Evolutionary conservation across 2,888 invertebrate species (phyloP).

Genomic region (Nymphalis polychloros): DNA sequence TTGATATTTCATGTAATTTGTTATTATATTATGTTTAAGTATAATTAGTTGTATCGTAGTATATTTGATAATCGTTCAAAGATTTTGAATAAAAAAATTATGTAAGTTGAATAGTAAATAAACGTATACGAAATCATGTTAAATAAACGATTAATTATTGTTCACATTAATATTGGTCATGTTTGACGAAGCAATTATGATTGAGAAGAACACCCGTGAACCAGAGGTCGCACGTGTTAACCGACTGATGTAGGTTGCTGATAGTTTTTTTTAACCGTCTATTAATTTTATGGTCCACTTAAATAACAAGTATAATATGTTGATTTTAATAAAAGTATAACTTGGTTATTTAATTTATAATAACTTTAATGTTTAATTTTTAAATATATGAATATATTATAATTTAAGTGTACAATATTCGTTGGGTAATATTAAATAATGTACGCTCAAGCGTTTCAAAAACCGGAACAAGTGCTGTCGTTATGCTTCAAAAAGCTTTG

Average conservation of each 20-base stretch:
- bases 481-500: slow-evolving; percentile 18
- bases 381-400: too few relatives aligned
- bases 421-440: too few relatives aligned
- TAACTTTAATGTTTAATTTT: too few relatives aligned
- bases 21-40: too few relatives aligned
- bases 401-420: too few relatives aligned
- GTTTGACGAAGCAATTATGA: slow-evolving; percentile 61
- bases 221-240: slow-evolving; percentile 59
- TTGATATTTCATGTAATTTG: too few relatives aligned
- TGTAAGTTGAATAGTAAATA: neutral
- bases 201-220: slow-evolving; percentile 58
- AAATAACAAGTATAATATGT: neutral
- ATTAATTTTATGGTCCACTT: neutral
- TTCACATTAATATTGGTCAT: slow-evolving; percentile 45
- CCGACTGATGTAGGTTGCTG: slow-evolving; percentile 58
- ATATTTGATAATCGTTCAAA: too few relatives aligned
- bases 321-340: too few relatives aligned
- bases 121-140: slow-evolving; percentile 23
- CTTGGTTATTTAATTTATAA: too few relatives aligned
- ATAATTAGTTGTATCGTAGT: too few relatives aligned
- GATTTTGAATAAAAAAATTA: neutral
- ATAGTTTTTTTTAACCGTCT: slow-evolving; percentile 5
- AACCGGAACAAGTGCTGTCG: slow-evolving; percentile 3
- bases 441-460: neutral
- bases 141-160: slow-evolving; percentile 36